A percentile compares a stretch with the other conserved stretches of the same genome.
Evolutionary conservation across 1,140 invertebrate species (phyloP).

Genomic region (Amphibalanus amphitrite): DNA sequence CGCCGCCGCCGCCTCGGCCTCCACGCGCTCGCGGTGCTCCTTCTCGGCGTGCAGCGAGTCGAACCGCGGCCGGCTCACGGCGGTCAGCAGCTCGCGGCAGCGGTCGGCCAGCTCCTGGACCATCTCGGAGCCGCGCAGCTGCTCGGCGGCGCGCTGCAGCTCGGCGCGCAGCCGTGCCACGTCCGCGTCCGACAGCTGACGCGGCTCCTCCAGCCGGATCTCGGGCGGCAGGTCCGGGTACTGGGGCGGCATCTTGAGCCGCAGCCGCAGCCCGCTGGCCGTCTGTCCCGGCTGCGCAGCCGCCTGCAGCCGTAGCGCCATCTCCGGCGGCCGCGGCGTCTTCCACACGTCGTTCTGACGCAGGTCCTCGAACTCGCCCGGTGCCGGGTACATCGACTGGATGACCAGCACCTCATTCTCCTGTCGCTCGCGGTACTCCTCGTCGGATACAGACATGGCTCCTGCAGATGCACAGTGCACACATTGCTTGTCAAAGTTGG

Average conservation of each 20-base stretch:
- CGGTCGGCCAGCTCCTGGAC: background rate
- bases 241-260: background rate
- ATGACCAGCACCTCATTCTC: conserved; percentile 3
- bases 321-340: conserved; percentile 13
- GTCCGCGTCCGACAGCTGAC: background rate
- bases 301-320: conserved; percentile 8
- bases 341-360: conserved; percentile 17
- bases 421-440: background rate
- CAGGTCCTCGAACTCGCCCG: conserved; percentile 13
- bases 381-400: background rate
- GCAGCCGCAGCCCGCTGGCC: background rate
- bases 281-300: background rate
- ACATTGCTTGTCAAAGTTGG: too few relatives aligned
- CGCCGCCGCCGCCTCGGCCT: background rate
- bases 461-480: too few relatives aligned
- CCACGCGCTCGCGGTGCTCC: background rate
- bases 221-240: background rate
- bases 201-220: background rate
- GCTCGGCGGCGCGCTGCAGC: background rate
- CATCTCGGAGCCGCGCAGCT: background rate
- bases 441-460: too few relatives aligned
- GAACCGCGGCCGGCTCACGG: background rate
- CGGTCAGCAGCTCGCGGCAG: background rate
- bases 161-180: background rate
- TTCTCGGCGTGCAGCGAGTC: conserved; percentile 4